Percentiles rank a stretch among this genome's conserved stretches.
phyloP scores from a whole-genome alignment of 2,888 invertebrate species.

The Nymphalis c-album region DNA sequence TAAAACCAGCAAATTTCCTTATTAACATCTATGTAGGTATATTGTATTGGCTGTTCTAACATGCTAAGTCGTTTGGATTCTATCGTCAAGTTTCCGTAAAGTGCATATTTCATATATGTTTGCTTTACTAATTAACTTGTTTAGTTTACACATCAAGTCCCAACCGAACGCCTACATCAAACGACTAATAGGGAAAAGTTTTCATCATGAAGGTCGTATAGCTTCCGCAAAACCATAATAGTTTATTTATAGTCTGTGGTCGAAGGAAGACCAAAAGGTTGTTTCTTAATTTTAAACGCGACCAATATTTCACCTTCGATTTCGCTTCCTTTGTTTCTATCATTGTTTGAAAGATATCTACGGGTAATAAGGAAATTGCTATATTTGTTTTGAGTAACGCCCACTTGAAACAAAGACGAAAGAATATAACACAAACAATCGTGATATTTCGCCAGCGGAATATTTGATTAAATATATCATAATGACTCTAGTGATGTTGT shows the following conservation, averaged over 20 bases:
- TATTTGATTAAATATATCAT: constrained; percentile 34
- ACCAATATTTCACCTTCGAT: constrained; percentile 49
- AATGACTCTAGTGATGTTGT: constrained; percentile 29
- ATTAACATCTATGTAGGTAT: neutral
- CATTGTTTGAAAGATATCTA: constrained; percentile 11
- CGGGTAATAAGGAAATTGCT: constrained; percentile 15
- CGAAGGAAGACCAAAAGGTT: constrained; percentile 57
- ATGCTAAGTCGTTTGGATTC: neutral
- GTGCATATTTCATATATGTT: constrained; percentile 2
- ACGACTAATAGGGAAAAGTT: constrained; percentile 39
- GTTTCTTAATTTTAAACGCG: constrained; percentile 13
- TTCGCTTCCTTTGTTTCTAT: constrained; percentile 57
- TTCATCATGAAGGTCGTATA: constrained; percentile 55
- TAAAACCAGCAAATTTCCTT: neutral
- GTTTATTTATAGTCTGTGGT: constrained; percentile 62
- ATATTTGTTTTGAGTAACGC: constrained; percentile 12
- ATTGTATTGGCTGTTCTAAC: constrained; percentile 4
- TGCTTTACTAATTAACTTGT: constrained; percentile 5
- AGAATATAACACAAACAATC: constrained; percentile 1
- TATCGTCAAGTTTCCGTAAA: neutral
- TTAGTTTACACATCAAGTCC: neutral
- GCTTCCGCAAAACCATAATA: constrained; percentile 63
- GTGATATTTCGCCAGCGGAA: constrained; percentile 26
- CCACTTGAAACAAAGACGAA: constrained; percentile 9
- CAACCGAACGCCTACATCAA: constrained; percentile 2